Base-by-base conservation (phyloP, 2,888 invertebrate species). In the Drosophila mimetica region DNA sequence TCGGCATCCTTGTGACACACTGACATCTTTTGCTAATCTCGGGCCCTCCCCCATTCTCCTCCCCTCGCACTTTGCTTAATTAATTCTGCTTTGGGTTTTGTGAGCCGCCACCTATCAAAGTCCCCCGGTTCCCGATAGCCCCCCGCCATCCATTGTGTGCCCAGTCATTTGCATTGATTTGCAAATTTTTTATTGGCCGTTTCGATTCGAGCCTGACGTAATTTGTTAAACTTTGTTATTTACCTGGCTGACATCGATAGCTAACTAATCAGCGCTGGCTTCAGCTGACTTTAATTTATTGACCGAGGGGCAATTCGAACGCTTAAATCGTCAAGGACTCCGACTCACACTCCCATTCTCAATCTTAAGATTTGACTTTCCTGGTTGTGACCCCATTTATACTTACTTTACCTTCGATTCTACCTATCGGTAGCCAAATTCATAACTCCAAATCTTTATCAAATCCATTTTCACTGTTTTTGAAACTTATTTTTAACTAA, bases 1-100 rank as follows among this genome's bases (percentile, higher is more conserved):
- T 79, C 73, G 53, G 75, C 86, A 83, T 83, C 88, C 82, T 83
- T 83, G 83, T 83, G 82, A 83, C 82, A 83, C 88, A 83, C 82
- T 83, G 86, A 83, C 82, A 88, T 83, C 88, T 88, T 82, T 88
- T 74, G 79, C 63, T 73, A 57, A 59, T 63, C 42, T 37, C 57
- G 54, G 36, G 18, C 20, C 39, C 57, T 39, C 25, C 55, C 34
- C 18, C 30, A 11, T n/a, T 0, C 28, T 1, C 13, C 20, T n/a
- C 8, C 13, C 8, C 47, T 30, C 30, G 20, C 58, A 67, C 50
- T 87, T 85, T 82, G 72, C 67, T 74, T 82, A 87, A 87, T 82
- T 82, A 82, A 87, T 87, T 77, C 84, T 77, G 87, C 82, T 81
- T 77, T 81, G 75, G 75, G 71, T 58, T 55, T 64, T 58, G 47